Evolutionary conservation across 2,113 vertebrate species (phyloP), one percentile per base, ranked within the genome.

Genomic region (Lates calcarifer): DNA sequence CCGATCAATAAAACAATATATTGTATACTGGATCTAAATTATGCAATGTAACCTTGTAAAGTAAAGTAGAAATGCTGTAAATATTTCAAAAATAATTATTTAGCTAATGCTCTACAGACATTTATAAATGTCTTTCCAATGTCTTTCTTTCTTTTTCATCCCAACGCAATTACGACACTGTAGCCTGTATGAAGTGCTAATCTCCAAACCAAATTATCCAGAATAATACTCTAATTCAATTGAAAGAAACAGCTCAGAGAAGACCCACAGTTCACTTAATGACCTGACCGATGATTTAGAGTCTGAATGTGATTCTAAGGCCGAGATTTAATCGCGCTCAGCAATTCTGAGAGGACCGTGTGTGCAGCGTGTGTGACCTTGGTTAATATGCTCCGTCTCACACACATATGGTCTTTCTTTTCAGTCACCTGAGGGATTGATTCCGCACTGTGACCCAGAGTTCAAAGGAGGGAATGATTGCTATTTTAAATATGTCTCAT

Each of bases 401-500:
- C 82, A 77, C 69, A 77, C 87, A 89, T 79, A 87, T 86, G 88
- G 89, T 84, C 89, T 92, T 88, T 91, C 89, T 87, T 91, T 91
- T 91, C 91, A 91, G 89, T 94, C 91, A 91, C 85, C 84, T 82
- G 55, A 85, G 79, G 89, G 91, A 94, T 83, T 87, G 90, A 95
- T 91, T 89, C 87, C 33, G n/a, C 83, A 81, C 85, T 31, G 73
- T 87, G 88, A 93, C 89, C 89, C 62, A 1, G 64, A 84, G 89
- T 91, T 91, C 85, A 88, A 91, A 93, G 81, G 89, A 89, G 79
- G 85, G 76, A 84, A 93, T 91, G 91, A 92, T 93, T 93, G 90
- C 93, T 87, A 82, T 89, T 94, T 94, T 92, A 91, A 94, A 94
- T 93, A 92, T 89, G 90, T 92, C 88, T 93, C 90, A 94, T 93